Evolutionary conservation across 2,113 vertebrate species (phyloP), one percentile per base, ranked within the genome.

Genomic region (Urocolius indicus): DNA sequence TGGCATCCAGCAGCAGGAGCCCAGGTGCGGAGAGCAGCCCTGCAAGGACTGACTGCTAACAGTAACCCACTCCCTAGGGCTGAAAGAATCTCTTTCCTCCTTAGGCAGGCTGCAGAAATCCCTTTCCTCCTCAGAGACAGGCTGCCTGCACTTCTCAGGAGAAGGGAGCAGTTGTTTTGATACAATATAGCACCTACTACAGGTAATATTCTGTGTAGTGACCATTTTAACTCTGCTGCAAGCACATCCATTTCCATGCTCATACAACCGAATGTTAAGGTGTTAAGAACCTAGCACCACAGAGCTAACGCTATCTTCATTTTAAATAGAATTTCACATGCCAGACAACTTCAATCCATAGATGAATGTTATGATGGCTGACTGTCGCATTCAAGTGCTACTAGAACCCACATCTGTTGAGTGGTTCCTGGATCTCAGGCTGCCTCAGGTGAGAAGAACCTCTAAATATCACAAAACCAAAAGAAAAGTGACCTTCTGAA

Each of bases 221-320:
- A 51, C 45, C 38, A 41, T 34, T 21, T 7, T 18, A 67, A 36
- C 36, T 61, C 61, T 45, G 52, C 78, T 59, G 45, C 69, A 51
- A 77, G 29, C 34, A 43, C 34, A 16, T 14, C 5, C 4, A 1
- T n/a, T 59, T 55, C 78, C 65, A 32, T 2, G 2, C 32, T 51
- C 1, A 3, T 13, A 52, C 55, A 45, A 13, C 32, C 3, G 1
- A 1, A 6, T 1, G 0, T 38, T 22, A 32, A 57, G 11, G 8
- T 15, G 36, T 27, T 45, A 11, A 45, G 87, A 45, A 73, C 24
- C 4, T 6, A 34, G 38, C 16, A 3, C 54, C 8, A 12, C 49
- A n/a, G 46, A 76, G 45, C 16, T 21, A 16, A 65, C 6, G 24
- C 48, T 10, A 16, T 13, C 36, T 52, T 54, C 10, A 20, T 36